Evolutionary conservation across 2,797 vertebrate genomes (phyloP).

Genomic region (Manis pentadactyla): DNA sequence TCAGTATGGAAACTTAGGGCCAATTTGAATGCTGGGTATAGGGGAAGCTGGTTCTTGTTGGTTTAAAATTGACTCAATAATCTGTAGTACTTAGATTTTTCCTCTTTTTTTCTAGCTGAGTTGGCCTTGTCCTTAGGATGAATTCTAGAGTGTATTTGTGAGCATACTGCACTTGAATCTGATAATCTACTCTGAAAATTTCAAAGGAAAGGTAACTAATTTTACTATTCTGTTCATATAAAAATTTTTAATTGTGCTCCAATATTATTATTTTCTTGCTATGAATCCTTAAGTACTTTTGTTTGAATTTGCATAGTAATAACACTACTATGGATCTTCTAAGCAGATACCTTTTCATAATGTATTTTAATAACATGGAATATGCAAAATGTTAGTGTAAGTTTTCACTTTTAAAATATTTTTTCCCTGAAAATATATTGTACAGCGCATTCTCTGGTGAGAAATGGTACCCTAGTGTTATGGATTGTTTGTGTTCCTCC

Average conservation of each 20-base stretch:
- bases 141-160: background rate
- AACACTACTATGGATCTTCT: too few species aligned
- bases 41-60: background rate
- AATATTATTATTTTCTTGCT: background rate
- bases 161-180: background rate
- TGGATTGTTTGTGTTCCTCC: too few species aligned
- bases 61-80: background rate
- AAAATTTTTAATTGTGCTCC: background rate
- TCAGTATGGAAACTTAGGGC: background rate
- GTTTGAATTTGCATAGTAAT: too few species aligned
- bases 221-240: background rate
- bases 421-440: too few species aligned
- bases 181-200: background rate
- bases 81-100: background rate
- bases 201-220: background rate
- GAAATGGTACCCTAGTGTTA: too few species aligned
- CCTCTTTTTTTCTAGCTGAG: background rate
- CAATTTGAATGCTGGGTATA: background rate
- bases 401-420: too few species aligned
- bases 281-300: too few species aligned
- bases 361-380: too few species aligned
- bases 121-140: background rate
- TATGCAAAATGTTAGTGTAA: too few species aligned
- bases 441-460: too few species aligned
- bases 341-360: too few species aligned